Evolutionary conservation across 23 tunicate species (phyloP), one percentile per base, ranked within the genome.

Genomic region (Botrylloides violaceus): DNA sequence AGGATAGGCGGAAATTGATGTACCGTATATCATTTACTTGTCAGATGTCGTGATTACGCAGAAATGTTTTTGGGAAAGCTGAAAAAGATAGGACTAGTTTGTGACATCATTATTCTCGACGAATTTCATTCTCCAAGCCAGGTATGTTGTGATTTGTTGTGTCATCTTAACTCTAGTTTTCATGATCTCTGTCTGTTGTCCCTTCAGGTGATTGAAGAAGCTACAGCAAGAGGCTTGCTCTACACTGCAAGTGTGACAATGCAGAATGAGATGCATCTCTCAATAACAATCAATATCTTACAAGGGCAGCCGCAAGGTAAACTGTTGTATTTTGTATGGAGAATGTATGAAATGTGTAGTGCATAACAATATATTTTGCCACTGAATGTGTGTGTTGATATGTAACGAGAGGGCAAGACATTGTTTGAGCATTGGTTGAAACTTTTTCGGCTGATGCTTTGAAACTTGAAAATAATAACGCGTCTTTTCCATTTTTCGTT

Each of bases 241-340:
- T 68, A 68, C 47, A 68, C 58, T 5, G 74, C 58, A 24, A 68
- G 74, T 43, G 74, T 68, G n/a, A 68, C 34, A 12, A 4, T 68
- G 74, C 74, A 68, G 58, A 68, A 68, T 68, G 74, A 68, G 36
- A 68, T 68, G 23, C 74, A 68, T 68, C 74, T 24, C 19, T 68
- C 74, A 35, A 25, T 39, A 15, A 68, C 74, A 35, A 39, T 68
- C 23, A 68, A 68, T 39, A 68, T 68, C 47, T 36, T 68, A 25
- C 74, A 68, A 22, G 74, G 74, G 4, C 74, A 68, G n/a, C 74
- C 74, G 36, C 74, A 68, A 68, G 74, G 74, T 68, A 32, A 32
- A 15, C n/a, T n/a, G n/a, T n/a, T n/a, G n/a, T n/a, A n/a, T n/a
- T n/a, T n/a, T n/a, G n/a, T n/a, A n/a, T n/a, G n/a, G n/a, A n/a